Evolutionary conservation across 2,113 vertebrate species (phyloP).

Genomic region (Vombatus ursinus): DNA sequence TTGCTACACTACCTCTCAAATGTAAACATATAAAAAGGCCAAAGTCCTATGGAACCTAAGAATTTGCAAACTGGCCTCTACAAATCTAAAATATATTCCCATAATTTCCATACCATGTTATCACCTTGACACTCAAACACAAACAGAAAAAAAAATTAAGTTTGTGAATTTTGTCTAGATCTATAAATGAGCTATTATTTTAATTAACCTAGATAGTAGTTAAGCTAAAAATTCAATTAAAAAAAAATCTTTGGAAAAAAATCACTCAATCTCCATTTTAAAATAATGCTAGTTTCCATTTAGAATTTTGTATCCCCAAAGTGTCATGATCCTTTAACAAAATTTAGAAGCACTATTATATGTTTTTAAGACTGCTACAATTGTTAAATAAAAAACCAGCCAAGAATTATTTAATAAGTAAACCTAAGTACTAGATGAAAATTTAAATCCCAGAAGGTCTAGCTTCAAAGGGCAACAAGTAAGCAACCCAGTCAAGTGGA

Average conservation of each 20-base stretch:
- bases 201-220: neutral
- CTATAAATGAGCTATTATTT: neutral
- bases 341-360: neutral
- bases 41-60: neutral
- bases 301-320: neutral
- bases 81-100: neutral
- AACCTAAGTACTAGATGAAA: constrained; percentile 3
- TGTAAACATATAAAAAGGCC: neutral
- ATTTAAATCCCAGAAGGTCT: constrained; percentile 12
- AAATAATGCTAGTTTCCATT: neutral
- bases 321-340: neutral
- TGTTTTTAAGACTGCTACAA: constrained; percentile 11
- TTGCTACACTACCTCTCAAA: neutral
- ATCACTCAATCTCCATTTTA: neutral
- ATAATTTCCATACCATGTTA: neutral
- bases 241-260: neutral
- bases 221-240: neutral
- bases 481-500: neutral
- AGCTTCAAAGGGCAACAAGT: neutral
- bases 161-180: neutral
- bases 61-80: neutral
- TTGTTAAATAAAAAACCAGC: neutral
- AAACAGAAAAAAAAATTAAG: neutral
- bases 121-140: neutral
- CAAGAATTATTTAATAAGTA: neutral